phyloP scores from a whole-genome alignment of 2,113 vertebrate species.

The Cepphus grylle region DNA sequence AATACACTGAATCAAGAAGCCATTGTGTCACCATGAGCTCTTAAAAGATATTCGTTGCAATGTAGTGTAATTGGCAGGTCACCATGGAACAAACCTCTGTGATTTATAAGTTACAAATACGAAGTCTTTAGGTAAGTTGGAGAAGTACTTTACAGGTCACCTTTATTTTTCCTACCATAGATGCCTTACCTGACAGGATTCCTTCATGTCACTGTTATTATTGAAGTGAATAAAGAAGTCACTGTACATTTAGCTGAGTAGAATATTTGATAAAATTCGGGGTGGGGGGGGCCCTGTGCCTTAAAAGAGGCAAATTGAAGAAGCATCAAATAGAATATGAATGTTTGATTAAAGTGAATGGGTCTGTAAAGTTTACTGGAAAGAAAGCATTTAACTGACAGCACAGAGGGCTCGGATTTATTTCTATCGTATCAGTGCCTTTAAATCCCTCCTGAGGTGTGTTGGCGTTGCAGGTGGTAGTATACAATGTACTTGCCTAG shows the following conservation, averaged over 20 bases:
- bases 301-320: not conserved
- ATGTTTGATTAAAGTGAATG: not conserved
- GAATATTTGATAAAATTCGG: not conserved
- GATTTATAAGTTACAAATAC: constrained; percentile 37
- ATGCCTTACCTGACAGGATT: constrained; percentile 51
- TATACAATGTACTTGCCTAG: not conserved
- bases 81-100: not conserved
- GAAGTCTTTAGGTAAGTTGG: constrained; percentile 65
- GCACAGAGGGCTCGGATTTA: not conserved
- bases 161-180: constrained; percentile 63
- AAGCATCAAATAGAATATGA: not conserved
- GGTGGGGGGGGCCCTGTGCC: not conserved
- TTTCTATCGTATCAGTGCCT: not conserved
- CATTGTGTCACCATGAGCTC: not conserved
- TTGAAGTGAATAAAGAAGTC: constrained; percentile 47
- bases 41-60: not conserved
- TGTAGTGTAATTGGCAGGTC: not conserved
- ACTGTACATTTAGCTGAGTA: not conserved
- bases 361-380: not conserved
- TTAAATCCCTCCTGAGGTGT: not conserved
- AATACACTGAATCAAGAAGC: not conserved
- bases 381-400: not conserved
- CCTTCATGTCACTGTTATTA: constrained; percentile 60
- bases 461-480: not conserved
- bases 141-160: constrained; percentile 49